These are phyloP conservation scores for Sparus aurata DNA, from an alignment of 2,797 vertebrate genomes.

Conservation along the genomic window DNA sequence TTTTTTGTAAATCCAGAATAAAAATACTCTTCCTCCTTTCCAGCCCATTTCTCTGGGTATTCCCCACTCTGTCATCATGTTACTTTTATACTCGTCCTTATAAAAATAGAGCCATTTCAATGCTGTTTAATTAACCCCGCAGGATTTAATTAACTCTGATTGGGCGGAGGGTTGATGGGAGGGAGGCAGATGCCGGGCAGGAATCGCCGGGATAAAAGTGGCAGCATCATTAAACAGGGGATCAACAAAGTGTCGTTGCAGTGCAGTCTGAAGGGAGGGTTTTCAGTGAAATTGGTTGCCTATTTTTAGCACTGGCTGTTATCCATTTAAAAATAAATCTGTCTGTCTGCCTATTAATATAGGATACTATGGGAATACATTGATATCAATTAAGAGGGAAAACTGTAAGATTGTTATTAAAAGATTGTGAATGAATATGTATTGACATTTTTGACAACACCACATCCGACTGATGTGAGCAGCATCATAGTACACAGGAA, in stretches of 20 bases:
- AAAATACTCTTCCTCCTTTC: not conserved
- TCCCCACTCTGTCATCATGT: conserved; percentile 38
- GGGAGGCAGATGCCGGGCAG: conserved; percentile 27
- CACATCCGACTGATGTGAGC: not conserved
- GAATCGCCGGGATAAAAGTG: conserved; percentile 51
- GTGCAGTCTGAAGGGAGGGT: not conserved
- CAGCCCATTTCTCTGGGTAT: conserved; percentile 4
- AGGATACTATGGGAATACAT: too few relatives aligned
- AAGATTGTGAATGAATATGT: too few relatives aligned
- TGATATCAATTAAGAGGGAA: too few relatives aligned
- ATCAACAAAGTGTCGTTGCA: conserved; percentile 33
- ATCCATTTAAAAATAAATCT: too few relatives aligned
- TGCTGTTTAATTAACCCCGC: conserved; percentile 71
- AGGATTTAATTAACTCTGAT: conserved; percentile 67
- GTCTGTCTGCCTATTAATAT: too few relatives aligned
- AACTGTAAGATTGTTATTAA: too few relatives aligned
- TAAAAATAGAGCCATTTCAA: conserved; percentile 58
- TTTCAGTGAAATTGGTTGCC: conserved; percentile 22
- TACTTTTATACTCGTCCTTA: conserved; percentile 35
- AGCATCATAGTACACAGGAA: not conserved
- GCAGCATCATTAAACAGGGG: conserved; percentile 30
- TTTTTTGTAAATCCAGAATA: too few relatives aligned
- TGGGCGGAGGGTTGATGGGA: conserved; percentile 28
- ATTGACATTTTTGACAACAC: too few relatives aligned
- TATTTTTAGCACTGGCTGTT: conserved; percentile 47